Conservation (phyloP, 2,113 vertebrate genomes). For the Paedocypris sp. region DNA sequence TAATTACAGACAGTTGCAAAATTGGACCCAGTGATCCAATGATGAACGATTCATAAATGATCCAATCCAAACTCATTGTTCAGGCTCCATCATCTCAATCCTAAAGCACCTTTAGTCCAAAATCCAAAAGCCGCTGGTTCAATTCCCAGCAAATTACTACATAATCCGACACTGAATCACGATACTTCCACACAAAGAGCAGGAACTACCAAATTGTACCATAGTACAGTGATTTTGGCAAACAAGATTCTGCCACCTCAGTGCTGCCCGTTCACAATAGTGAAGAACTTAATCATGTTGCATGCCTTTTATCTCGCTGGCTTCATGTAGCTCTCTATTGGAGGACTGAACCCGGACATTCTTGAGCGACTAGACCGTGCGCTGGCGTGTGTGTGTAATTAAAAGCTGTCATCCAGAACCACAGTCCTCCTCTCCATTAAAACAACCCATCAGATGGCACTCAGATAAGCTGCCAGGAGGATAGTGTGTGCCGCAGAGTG, state of each 20-base stretch:
- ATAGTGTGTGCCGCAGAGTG: conserved; percentile 37
- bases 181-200: neutral
- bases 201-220: too few species aligned
- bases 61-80: too few species aligned
- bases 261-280: conserved; percentile 45
- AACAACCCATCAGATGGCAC: conserved; percentile 60
- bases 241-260: neutral
- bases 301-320: conserved; percentile 52
- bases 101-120: too few species aligned
- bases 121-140: too few species aligned
- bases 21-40: too few species aligned
- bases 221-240: too few species aligned
- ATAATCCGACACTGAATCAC: too few species aligned
- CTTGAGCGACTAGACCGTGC: conserved; percentile 51
- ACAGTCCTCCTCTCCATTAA: conserved; percentile 54
- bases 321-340: conserved; percentile 53
- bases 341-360: conserved; percentile 55
- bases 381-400: conserved; percentile 59
- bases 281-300: conserved; percentile 44
- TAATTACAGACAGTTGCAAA: neutral
- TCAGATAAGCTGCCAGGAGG: conserved; percentile 55
- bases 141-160: too few species aligned
- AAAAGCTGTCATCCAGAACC: conserved; percentile 69
- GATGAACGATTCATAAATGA: too few species aligned
- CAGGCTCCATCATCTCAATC: too few species aligned